phyloP scores from a whole-genome alignment of 2,113 vertebrate species.

The Atrichornis clamosus region DNA sequence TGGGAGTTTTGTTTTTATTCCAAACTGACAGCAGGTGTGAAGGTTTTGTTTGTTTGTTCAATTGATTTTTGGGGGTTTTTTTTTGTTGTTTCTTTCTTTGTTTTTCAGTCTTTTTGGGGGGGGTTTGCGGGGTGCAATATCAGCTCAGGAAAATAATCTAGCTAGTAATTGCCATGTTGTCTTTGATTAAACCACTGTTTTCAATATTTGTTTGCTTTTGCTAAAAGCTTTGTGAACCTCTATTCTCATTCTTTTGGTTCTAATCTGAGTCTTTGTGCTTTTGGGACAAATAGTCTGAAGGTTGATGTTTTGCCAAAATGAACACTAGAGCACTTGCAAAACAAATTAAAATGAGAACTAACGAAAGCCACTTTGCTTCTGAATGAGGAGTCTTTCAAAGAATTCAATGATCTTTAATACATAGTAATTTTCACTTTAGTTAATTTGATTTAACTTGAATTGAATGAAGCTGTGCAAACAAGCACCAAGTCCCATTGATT shows the following conservation, averaged over 20 bases:
- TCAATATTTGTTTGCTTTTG: conserved; percentile 16
- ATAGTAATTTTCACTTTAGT: conserved; percentile 41
- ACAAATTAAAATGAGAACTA: conserved; percentile 27
- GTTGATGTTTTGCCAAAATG: conserved; percentile 48
- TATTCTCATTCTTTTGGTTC: conserved; percentile 8
- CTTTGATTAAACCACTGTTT: conserved; percentile 49
- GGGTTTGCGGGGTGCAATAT: background rate
- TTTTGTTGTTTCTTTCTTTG: background rate
- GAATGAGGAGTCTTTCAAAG: conserved; percentile 46
- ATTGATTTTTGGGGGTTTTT: background rate
- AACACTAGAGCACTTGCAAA: conserved; percentile 36
- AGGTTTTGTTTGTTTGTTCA: background rate
- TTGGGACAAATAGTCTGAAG: conserved; percentile 37
- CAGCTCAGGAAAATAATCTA: conserved; percentile 42
- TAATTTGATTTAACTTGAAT: conserved; percentile 45
- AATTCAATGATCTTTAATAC: conserved; percentile 49
- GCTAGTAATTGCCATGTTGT: conserved; percentile 1
- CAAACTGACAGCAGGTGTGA: background rate
- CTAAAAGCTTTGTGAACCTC: conserved; percentile 25
- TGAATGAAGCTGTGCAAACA: background rate
- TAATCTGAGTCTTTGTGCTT: conserved; percentile 50
- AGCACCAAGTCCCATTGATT: conserved; percentile 4
- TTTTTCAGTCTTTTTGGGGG: background rate
- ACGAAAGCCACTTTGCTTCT: conserved; percentile 32
- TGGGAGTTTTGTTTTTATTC: conserved; percentile 13